Evolutionary conservation across 2,888 invertebrate genomes (phyloP).

Genomic region (Aphodius sticticus): DNA sequence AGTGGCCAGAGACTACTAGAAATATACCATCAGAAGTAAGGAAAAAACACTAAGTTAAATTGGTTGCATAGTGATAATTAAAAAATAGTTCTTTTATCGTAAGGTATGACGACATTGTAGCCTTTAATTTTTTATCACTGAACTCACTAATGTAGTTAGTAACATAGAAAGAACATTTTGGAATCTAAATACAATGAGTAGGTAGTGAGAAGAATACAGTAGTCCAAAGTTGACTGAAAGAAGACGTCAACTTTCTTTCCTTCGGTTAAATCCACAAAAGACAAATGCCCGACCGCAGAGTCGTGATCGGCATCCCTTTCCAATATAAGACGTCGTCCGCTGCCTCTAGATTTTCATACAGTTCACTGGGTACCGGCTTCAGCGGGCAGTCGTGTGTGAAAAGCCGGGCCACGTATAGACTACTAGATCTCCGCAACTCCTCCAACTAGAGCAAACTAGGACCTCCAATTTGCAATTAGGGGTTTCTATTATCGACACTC

Average conservation of each 20-base stretch:
- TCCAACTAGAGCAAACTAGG: background rate
- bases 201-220: too few species aligned
- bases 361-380: background rate
- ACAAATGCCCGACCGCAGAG: background rate
- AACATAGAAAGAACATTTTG: too few species aligned
- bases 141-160: too few species aligned
- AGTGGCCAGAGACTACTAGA: too few species aligned
- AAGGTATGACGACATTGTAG: too few species aligned
- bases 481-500: background rate
- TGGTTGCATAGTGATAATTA: too few species aligned
- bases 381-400: background rate
- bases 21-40: too few species aligned
- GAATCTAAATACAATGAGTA: too few species aligned
- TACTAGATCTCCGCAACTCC: background rate
- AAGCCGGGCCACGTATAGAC: background rate
- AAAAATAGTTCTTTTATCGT: too few species aligned
- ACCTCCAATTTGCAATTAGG: background rate
- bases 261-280: background rate
- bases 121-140: too few species aligned
- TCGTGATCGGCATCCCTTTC: constrained; percentile 4
- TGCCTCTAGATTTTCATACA: background rate
- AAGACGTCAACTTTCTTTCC: background rate
- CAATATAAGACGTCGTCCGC: background rate
- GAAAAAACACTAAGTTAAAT: too few species aligned
- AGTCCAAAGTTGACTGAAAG: background rate